Evolutionary conservation across 1,140 invertebrate species (phyloP).

Genomic region (Notospermus geniculatus): DNA sequence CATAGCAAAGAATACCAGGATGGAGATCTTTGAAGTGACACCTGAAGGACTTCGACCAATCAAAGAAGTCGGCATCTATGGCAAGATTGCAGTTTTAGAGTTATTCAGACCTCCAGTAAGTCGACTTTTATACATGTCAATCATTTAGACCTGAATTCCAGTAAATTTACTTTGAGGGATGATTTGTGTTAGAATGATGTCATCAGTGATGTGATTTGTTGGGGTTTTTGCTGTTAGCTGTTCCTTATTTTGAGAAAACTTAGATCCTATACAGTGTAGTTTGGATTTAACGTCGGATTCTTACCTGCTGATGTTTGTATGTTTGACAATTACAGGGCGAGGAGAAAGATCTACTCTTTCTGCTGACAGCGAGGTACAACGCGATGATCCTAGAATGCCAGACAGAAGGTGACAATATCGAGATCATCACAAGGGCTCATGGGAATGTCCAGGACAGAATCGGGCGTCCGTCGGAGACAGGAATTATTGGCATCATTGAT

Average conservation of each 20-base stretch:
- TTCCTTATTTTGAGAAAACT: too few species aligned
- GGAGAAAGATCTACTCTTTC: constrained; percentile 90
- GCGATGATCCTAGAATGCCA: constrained; percentile 95
- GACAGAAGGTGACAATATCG: constrained; percentile 68
- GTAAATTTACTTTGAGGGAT: too few species aligned
- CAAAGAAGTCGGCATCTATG: constrained; percentile 93
- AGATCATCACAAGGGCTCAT: constrained; percentile 93
- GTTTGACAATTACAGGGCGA: constrained; percentile 68
- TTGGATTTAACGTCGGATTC: too few species aligned
- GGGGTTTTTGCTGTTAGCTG: too few species aligned
- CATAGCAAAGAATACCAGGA: constrained; percentile 88
- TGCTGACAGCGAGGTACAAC: constrained; percentile 88
- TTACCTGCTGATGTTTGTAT: too few species aligned
- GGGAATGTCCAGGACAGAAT: constrained; percentile 84
- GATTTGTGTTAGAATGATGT: too few species aligned
- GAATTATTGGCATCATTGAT: constrained; percentile 94
- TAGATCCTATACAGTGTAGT: too few species aligned
- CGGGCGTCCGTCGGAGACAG: constrained; percentile 74
- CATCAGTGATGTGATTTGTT: background rate
- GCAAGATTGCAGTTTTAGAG: constrained; percentile 91
- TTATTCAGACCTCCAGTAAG: constrained; percentile 86
- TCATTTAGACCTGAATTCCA: too few species aligned
- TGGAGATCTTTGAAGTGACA: constrained; percentile 96
- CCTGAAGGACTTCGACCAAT: constrained; percentile 91
- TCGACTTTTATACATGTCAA: background rate